Conservation (phyloP, 2,113 vertebrate species). For the Pavo muticus region DNA sequence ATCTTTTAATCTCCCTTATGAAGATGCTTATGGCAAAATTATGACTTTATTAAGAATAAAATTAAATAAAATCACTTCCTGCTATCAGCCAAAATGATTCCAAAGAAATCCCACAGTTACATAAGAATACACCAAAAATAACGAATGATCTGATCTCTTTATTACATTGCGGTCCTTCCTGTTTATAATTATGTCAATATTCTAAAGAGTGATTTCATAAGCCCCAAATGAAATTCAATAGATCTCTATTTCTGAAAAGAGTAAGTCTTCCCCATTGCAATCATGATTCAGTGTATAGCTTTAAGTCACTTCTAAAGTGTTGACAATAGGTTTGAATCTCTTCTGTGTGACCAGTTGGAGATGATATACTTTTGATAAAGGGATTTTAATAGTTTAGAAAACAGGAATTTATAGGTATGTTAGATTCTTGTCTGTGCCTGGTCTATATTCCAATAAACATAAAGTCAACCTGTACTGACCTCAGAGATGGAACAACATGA, state of each 20-base stretch:
- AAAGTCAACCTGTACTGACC: background rate
- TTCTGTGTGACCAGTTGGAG: background rate
- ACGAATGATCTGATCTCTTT: background rate
- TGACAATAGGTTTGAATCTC: accelerated
- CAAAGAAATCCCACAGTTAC: background rate
- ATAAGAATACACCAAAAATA: background rate
- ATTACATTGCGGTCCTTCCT: background rate
- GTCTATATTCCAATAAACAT: background rate
- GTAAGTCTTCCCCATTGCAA: background rate
- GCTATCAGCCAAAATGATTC: background rate
- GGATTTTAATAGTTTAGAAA: background rate
- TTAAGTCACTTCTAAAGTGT: background rate
- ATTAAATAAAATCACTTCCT: background rate
- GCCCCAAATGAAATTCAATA: background rate
- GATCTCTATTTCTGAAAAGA: background rate
- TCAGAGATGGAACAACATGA: background rate
- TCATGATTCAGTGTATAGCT: background rate
- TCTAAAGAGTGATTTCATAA: background rate
- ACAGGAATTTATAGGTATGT: background rate
- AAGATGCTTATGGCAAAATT: background rate
- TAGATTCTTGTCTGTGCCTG: background rate
- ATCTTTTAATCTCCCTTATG: background rate
- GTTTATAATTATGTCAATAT: background rate
- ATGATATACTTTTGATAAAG: background rate
- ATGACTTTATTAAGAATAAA: background rate